Conservation (phyloP, 2,888 invertebrate species). For the Phania funesta region DNA sequence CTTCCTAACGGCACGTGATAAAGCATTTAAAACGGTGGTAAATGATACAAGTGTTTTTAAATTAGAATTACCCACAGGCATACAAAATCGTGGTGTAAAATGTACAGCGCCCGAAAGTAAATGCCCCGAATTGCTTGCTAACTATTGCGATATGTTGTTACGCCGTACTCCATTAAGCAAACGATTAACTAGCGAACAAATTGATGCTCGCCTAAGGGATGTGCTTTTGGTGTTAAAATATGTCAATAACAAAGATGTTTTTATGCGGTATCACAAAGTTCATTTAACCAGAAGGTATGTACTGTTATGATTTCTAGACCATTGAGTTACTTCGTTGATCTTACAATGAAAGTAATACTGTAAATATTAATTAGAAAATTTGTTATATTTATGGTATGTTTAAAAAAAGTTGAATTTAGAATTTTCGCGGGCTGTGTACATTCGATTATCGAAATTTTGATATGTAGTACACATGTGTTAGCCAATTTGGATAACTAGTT, state of each 20-base stretch:
- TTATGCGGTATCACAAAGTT: conserved; percentile 99
- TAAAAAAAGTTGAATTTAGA: too few species aligned
- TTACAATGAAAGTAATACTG: too few species aligned
- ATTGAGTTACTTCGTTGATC: too few species aligned
- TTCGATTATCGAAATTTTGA: too few species aligned
- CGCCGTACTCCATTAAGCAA: conserved; percentile 98
- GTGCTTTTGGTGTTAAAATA: conserved; percentile 98
- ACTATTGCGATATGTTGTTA: conserved; percentile 99
- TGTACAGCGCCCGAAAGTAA: conserved; percentile 94
- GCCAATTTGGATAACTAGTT: too few species aligned
- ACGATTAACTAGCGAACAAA: conserved; percentile 97
- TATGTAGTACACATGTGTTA: too few species aligned
- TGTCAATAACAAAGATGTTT: conserved; percentile 99
- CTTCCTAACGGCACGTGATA: conserved; percentile 98
- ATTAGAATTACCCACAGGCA: conserved; percentile 84
- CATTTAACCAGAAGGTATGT: conserved; percentile 91
- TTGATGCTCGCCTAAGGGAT: conserved; percentile 95
- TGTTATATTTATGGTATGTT: too few species aligned
- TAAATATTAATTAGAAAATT: not conserved
- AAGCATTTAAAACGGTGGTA: conserved; percentile 98
- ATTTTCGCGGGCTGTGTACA: too few species aligned
- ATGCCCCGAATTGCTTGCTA: conserved; percentile 98
- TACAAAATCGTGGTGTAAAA: conserved; percentile 84
- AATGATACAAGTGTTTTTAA: conserved; percentile 97
- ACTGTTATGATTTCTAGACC: not conserved